These are phyloP conservation scores for Limnephilus auricula DNA, from an alignment of 2,888 invertebrate species.

Conservation along the genomic window DNA sequence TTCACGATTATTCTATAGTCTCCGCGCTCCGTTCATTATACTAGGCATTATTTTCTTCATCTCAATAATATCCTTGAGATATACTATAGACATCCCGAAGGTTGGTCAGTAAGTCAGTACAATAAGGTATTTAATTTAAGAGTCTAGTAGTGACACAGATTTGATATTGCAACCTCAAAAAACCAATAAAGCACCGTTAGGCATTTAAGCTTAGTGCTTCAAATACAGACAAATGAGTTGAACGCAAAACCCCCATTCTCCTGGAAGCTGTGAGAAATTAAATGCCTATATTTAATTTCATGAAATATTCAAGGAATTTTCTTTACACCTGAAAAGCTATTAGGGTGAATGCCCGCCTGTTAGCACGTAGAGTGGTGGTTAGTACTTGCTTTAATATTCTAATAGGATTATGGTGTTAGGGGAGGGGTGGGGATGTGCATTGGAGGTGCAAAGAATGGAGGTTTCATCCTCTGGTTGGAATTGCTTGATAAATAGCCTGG, in stretches of 20 bases:
- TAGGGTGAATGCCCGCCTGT: constrained; percentile 26
- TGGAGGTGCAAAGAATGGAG: constrained; percentile 30
- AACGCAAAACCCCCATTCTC: not conserved
- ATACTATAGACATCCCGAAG: too few species aligned
- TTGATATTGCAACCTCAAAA: not conserved
- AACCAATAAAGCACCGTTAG: not conserved
- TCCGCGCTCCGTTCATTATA: too few species aligned
- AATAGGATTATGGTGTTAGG: constrained; percentile 6
- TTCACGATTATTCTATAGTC: too few species aligned
- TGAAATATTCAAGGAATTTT: not conserved
- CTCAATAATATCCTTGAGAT: too few species aligned
- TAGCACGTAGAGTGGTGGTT: constrained; percentile 43
- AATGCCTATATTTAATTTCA: not conserved
- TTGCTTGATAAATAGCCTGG: constrained; percentile 26
- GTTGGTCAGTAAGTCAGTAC: not conserved
- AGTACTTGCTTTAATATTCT: constrained; percentile 28
- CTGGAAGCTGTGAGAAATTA: not conserved
- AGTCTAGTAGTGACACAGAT: not conserved
- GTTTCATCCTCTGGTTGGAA: constrained; percentile 6
- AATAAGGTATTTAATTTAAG: not conserved
- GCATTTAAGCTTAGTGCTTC: not conserved
- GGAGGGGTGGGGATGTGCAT: not conserved
- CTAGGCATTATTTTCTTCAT: too few species aligned
- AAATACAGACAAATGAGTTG: not conserved
- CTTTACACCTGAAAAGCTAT: not conserved